phyloP scores from a whole-genome alignment of 2,888 invertebrate genomes.

The Drosophila mulleri region DNA sequence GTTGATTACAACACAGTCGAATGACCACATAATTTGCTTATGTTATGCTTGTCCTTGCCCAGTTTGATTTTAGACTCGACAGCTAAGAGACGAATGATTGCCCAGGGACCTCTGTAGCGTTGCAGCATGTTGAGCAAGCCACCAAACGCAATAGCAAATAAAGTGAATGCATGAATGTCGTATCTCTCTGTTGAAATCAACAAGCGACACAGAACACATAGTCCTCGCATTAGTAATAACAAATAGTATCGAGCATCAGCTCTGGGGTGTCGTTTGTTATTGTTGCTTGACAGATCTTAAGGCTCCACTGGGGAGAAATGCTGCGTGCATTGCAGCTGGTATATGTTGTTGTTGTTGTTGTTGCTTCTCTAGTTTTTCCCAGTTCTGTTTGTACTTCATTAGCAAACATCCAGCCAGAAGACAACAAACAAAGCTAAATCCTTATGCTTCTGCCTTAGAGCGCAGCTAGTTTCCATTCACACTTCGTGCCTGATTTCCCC shows the following conservation, averaged over 20 bases:
- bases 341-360: slow-evolving; percentile 33
- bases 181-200: slow-evolving; percentile 1
- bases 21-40: background rate
- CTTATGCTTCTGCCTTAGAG: slow-evolving; percentile 5
- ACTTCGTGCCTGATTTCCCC: slow-evolving; percentile 71
- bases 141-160: background rate
- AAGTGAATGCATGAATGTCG: slow-evolving; percentile 1
- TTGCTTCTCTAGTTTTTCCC: background rate
- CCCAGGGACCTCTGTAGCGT: background rate
- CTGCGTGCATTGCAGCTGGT: slow-evolving; percentile 32
- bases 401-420: slow-evolving; percentile 34
- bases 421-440: slow-evolving; percentile 14
- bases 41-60: background rate
- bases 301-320: slow-evolving; percentile 32
- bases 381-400: slow-evolving; percentile 43
- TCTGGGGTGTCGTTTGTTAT: slow-evolving; percentile 74
- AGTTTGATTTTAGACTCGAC: background rate
- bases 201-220: background rate
- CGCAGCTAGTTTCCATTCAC: slow-evolving; percentile 44
- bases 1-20: background rate
- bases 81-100: background rate
- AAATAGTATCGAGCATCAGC: slow-evolving; percentile 24
- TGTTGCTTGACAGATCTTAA: slow-evolving; percentile 71
- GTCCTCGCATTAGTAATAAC: slow-evolving; percentile 3
- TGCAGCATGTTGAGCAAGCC: background rate